Base-by-base conservation (phyloP, 2,797 vertebrate genomes). In the Bryconaethiops microstoma region DNA sequence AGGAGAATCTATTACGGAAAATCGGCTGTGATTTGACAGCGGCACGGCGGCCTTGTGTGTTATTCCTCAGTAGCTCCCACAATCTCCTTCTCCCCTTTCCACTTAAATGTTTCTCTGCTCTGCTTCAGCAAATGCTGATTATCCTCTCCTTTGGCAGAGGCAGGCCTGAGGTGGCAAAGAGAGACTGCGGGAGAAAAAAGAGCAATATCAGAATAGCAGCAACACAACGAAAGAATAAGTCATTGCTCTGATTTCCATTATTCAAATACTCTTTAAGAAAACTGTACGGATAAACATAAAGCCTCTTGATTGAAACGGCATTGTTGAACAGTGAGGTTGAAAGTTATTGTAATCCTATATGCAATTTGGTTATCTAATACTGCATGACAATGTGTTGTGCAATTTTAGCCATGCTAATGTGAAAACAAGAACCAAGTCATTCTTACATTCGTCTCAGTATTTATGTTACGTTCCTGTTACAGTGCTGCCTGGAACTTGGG, bases 1-100 rank as follows among this genome's bases (percentile, higher is more conserved):
- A 94, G 94, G 96, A 97, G 96, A 98, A 99, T 99, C 98, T 99
- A 99, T 99, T 97, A 98, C 95, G 95, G 96, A 95, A 96, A 96
- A 96, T 96, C 94, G 96, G 94, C 94, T 94, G 94, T 95, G 95
- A 96, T 96, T 95, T 96, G 95, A 96, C 96, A 95, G 95, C 94
- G 93, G 87, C 83, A 83, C 94, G 93, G 93, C 93, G 93, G 95
- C 94, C 94, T 93, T 92, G 94, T 96, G 95, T 96, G 95, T 96
- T 96, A 96, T 96, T 96, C 94, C 95, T 95, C 94, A 94, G 95
- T 95, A 95, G 95, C 95, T 95, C 94, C 94, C 63, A 91, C 96
- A 97, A 96, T 96, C 95, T 96, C 94, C 59, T 63, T 83, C 87
- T 86, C 79, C 80, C 75, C 70, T 76, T 90, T 88, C 91, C 95